Conservation (phyloP, 2,888 invertebrate genomes). For the Dyspetes luteomarginatus region DNA sequence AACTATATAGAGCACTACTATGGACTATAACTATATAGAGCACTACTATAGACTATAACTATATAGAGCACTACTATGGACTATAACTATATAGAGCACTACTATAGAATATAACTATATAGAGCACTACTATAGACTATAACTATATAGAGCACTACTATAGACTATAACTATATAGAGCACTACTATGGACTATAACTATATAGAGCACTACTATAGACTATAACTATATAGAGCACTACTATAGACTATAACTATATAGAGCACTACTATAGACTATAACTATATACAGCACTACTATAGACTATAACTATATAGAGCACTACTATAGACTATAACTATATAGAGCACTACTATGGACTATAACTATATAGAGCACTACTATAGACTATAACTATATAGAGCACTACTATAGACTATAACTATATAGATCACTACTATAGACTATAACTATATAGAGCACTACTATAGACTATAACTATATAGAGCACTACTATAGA, state of each 20-base stretch:
- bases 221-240: neutral
- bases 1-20: slow-evolving; percentile 3
- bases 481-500: too few species aligned
- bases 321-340: too few species aligned
- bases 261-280: too few species aligned
- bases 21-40: slow-evolving; percentile 21
- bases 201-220: too few species aligned
- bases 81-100: slow-evolving; percentile 31
- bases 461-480: neutral
- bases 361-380: slow-evolving; percentile 29
- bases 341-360: neutral
- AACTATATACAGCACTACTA: slow-evolving; percentile 1
- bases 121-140: neutral
- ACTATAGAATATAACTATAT: neutral
- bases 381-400: too few species aligned
- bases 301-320: slow-evolving; percentile 22
- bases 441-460: slow-evolving; percentile 1
- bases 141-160: slow-evolving; percentile 37
- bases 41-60: too few species aligned
- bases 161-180: slow-evolving; percentile 1
- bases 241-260: slow-evolving; percentile 14
- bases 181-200: neutral
- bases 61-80: neutral
- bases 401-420: neutral
- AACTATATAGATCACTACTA: slow-evolving; percentile 37